These are phyloP conservation scores for Papilio protenor DNA, from an alignment of 2,888 invertebrate genomes.

Conservation along the genomic window DNA sequence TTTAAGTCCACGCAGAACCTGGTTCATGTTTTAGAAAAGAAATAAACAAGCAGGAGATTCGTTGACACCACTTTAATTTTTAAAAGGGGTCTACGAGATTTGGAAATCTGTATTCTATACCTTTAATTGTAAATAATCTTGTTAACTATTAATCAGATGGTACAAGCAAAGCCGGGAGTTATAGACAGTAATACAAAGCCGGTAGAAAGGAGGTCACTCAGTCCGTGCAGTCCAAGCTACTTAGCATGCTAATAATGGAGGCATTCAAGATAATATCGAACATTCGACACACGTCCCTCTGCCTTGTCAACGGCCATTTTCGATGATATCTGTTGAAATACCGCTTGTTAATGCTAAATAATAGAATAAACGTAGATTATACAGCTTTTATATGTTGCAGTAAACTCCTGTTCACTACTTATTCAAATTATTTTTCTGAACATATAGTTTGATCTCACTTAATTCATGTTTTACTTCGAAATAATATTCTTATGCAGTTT, in stretches of 20 bases:
- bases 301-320: conserved; percentile 26
- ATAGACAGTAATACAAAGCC: conserved; percentile 8
- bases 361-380: neutral
- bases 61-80: no score
- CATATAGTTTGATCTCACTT: neutral
- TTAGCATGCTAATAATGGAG: conserved; percentile 29
- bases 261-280: conserved; percentile 35
- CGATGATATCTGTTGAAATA: conserved; percentile 24
- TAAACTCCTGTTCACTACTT: neutral
- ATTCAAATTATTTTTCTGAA: neutral
- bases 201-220: conserved; percentile 35
- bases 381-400: neutral
- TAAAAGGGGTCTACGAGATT: no score
- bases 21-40: no score
- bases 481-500: no score
- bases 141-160: neutral
- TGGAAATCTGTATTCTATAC: neutral
- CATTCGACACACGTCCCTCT: conserved; percentile 32
- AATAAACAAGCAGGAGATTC: no score
- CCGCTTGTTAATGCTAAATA: conserved; percentile 5
- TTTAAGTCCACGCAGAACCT: no score
- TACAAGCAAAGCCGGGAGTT: conserved; percentile 7
- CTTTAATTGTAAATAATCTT: neutral
- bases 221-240: conserved; percentile 9
- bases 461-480: no score